Base-by-base conservation (phyloP, 2,888 invertebrate species). In the Hypsopygia costalis region DNA sequence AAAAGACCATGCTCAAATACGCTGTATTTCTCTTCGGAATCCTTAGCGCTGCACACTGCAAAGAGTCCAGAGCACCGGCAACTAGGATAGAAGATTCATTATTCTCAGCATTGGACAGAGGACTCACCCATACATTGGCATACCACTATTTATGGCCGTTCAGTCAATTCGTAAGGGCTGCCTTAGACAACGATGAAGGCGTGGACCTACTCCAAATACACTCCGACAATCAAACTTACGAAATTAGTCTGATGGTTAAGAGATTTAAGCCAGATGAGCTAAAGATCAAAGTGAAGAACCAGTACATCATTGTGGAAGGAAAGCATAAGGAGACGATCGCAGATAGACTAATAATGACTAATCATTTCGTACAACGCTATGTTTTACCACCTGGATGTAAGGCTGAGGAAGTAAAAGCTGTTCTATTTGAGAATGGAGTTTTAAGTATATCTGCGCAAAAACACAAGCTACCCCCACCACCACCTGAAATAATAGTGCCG, bases 131-230 rank as follows among this genome's bases (percentile, higher is more conserved):
- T 58, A 67, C 75, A 27, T 62, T 83, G 10, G 69, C 78, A 0
- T 75, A 78, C 59, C 77, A 81, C 57, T 77, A 81, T 50, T 64
- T 86, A 32, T 85, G 85, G 87, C 85, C 86, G 2, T 88, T 86
- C 86, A 80, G 71, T 46, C 80, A 82, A 46, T 69, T 87, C 20
- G 66, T 86, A 37, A 66, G 66, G 44, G 78, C 82, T 1, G 68
- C 75, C 5, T 43, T 81, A 22, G 76, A 80, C 40, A 56, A 62
- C 7, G 77, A 80, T 32, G 71, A 80, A 33, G 63, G 60, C 39
- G 47, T 82, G 6, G 81, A 81, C 41, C 81, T 85, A 45, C 81
- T 86, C 0, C 69, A 81, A 47, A 80, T 87, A 1, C 51, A 70
- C n/a, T 78, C 83, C 1, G 76, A 77, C 39, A 56, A 65, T 1